Base-by-base conservation (phyloP, 1,140 invertebrate species). In the Notospermus geniculatus region DNA sequence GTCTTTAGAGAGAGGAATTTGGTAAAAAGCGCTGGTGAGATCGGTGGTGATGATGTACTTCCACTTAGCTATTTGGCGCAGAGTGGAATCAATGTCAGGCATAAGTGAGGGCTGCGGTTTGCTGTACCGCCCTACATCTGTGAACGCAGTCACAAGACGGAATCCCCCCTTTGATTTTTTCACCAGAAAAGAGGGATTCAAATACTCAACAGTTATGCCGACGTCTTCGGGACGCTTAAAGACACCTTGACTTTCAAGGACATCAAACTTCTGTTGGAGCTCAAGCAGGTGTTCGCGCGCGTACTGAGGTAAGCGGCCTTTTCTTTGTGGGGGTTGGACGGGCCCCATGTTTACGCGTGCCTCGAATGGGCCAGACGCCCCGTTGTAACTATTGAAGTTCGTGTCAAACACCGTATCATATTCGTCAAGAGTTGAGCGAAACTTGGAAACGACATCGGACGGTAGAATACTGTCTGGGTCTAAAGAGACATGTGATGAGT, bases 341-440 rank as follows among this genome's bases (percentile, higher is more conserved):
- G 63, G 65, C n/a, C 59, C 66, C 70, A 71, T 70, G 53, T 67
- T 68, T 9, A 70, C 64, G 15, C 59, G 45, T 4, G 63, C 60
- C 54, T 70, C 43, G 27, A 70, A 66, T 22, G 63, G 52, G 17
- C 67, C 60, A 36, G 32, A 25, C 15, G 63, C 43, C 54, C 63
- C 66, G 52, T 70, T 70, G 29, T 70, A 72, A 13, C 63, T 65
- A 13, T 56, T 32, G 23, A 64, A 32, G 1, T 66, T 25, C 1
- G 45, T 41, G 32, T 62, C 41, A 27, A 67, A 71, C 7, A 69
- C 61, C 19, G 32, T 41, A 29, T 71, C 59, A 43, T 60, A 57
- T 54, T 60, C 29, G 23, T 22, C 28, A 25, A 54, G 23, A 9
- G 60, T n/a, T 28, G 43, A 5, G 29, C 50, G 55, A 46, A 70